Conservation (phyloP, 2,888 invertebrate species). For the Sphecodes monilicornis region DNA sequence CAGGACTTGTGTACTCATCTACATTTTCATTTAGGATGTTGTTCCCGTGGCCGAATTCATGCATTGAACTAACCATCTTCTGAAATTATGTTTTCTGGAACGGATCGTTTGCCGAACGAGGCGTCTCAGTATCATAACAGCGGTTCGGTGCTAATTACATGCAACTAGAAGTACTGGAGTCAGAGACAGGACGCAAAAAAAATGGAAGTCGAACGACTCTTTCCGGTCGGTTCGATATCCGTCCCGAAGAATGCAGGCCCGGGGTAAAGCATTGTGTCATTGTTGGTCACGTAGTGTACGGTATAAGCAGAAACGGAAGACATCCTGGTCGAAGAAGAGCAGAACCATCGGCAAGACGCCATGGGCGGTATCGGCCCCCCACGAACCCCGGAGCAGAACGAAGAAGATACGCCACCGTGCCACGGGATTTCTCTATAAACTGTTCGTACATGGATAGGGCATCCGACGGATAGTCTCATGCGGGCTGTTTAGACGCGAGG, state of each 20-base stretch:
- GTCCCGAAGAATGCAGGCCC: constrained; percentile 8
- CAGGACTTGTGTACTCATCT: no score
- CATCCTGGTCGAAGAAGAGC: constrained; percentile 52
- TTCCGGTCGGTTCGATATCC: constrained; percentile 36
- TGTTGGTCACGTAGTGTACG: constrained; percentile 38
- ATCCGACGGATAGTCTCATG: constrained; percentile 57
- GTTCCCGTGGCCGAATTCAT: not conserved
- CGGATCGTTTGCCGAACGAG: not conserved
- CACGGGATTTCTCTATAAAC: constrained; percentile 77
- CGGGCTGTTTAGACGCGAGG: constrained; percentile 72
- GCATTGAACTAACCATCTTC: not conserved
- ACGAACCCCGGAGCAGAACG: constrained; percentile 56
- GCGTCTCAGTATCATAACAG: not conserved
- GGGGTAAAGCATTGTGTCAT: constrained; percentile 21
- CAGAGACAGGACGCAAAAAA: not conserved
- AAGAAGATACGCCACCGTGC: constrained; percentile 61
- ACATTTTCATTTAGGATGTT: no score
- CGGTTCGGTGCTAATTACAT: not conserved
- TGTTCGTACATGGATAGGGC: constrained; percentile 63
- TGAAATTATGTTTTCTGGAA: not conserved
- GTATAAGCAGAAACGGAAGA: constrained; percentile 49
- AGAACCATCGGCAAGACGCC: constrained; percentile 57
- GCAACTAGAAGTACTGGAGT: not conserved
- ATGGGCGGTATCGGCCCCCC: constrained; percentile 81
- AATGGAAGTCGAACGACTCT: constrained; percentile 20